Base-by-base conservation (phyloP, 1,140 invertebrate species). In the Lasioglossum baleicum region DNA sequence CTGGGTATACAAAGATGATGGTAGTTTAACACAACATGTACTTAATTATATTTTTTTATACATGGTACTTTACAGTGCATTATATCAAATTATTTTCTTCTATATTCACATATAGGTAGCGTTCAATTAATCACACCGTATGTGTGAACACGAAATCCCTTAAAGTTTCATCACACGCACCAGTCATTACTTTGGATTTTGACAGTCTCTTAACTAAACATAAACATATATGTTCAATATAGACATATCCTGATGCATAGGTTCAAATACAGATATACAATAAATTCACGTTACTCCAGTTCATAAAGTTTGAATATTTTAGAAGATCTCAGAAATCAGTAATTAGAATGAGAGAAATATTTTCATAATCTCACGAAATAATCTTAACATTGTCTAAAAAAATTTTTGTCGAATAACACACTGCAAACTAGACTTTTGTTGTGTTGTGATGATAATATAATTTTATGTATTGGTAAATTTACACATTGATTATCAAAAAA, bases 1-100 rank as follows among this genome's bases (percentile, higher is more conserved):
- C 10, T 80, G 80, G 80, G 66, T 48, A 71, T 83, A 83, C 78
- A 65, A 78, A 86, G 83, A 84, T 65, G 75, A 71, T 76, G 58
- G 80, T 81, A 84, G 79, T 79, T 84, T 70, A 75, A 69, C 82
- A 80, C 51, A 82, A 82, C 74, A 48, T 75, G 85, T 87, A 87
- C 82, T 86, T 87, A 87, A 84, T 10, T 80, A 65, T 85, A 80
- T 42, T 61, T 80, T 35, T 74, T 61, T 80, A 67, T 42, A 75
- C 26, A n/a, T 31, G 26, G 35, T 63, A 64, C 22, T 48, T 67
- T 40, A 44, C 26, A 44, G 75, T 56, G 73, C 8, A 53, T 40
- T 65, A 35, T 44, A 56, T 53, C 35, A 63, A 73, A 65, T 73
- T 56, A 63, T 53, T 65, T 35, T 44, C 6, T 65, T 65, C 35